These are phyloP conservation scores for Linyphia triangularis DNA, from an alignment of 2,888 invertebrate genomes.

Conservation along the genomic window DNA sequence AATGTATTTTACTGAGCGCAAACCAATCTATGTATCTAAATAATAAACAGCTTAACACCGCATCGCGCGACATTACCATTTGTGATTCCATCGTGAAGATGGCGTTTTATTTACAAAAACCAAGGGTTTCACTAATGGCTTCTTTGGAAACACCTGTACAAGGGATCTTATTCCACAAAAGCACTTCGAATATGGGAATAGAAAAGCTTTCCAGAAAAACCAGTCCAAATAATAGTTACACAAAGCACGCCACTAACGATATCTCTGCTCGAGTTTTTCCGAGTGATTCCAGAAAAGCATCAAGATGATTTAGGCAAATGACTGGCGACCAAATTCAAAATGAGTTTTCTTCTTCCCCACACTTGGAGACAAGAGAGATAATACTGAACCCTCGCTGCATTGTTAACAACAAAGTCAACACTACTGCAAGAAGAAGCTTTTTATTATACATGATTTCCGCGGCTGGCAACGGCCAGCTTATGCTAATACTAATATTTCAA, in stretches of 20 bases:
- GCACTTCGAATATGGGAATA: no score
- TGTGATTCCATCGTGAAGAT: no score
- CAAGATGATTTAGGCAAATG: conserved; percentile 54
- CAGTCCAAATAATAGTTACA: conserved; percentile 52
- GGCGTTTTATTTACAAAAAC: not conserved
- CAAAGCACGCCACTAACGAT: conserved; percentile 31
- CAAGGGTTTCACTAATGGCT: conserved; percentile 21
- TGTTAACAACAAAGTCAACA: conserved; percentile 52
- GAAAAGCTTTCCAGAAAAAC: not conserved
- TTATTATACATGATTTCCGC: conserved; percentile 65
- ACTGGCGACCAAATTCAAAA: conserved; percentile 34
- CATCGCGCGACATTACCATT: no score
- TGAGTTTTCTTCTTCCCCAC: conserved; percentile 19
- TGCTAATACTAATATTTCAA: conserved; percentile 70
- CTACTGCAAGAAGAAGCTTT: conserved; percentile 9
- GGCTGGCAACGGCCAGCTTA: conserved; percentile 26
- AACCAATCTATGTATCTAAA: no score
- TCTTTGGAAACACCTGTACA: conserved; percentile 1
- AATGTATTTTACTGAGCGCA: no score
- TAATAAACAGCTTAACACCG: no score
- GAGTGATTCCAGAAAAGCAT: not conserved
- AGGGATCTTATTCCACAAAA: no score
- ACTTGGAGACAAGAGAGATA: not conserved
- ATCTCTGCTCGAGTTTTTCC: not conserved
- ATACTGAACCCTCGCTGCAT: conserved; percentile 36